These are phyloP conservation scores for Orchestia grillus DNA, from an alignment of 1,140 invertebrate species.

Conservation along the genomic window DNA sequence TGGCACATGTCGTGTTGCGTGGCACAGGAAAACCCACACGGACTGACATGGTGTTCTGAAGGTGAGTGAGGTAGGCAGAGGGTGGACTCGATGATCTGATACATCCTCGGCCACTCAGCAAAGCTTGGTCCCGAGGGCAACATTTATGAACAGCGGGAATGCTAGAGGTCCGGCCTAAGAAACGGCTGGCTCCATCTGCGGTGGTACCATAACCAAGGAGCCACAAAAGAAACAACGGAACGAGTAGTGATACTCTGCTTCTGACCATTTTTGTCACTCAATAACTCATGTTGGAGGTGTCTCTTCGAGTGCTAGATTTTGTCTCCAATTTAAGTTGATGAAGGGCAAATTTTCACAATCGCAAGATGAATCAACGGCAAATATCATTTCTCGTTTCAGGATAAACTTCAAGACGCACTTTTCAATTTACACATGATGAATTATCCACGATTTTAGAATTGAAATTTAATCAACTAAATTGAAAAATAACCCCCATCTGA, in stretches of 20 bases:
- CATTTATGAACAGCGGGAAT: slow-evolving; percentile 59
- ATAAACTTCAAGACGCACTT: not conserved
- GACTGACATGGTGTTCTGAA: slow-evolving; percentile 60
- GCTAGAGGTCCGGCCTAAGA: not conserved
- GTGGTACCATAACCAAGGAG: not conserved
- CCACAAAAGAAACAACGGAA: not conserved
- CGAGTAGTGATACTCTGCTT: slow-evolving; percentile 41
- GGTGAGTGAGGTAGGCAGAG: slow-evolving; percentile 62
- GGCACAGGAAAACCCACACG: slow-evolving; percentile 58
- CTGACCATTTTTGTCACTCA: slow-evolving; percentile 50
- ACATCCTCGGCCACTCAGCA: slow-evolving; percentile 57
- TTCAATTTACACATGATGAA: slow-evolving; percentile 39
- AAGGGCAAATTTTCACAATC: not conserved
- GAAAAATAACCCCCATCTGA: not conserved
- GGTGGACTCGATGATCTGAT: not conserved
- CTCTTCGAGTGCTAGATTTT: slow-evolving; percentile 1
- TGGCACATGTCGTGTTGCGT: slow-evolving; percentile 57
- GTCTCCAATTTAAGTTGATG: not conserved
- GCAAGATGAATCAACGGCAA: not conserved
- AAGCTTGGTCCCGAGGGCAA: slow-evolving; percentile 57
- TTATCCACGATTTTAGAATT: not conserved
- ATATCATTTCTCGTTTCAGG: slow-evolving; percentile 14
- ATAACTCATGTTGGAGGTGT: slow-evolving; percentile 21
- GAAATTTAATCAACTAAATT: not conserved
- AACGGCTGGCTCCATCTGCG: slow-evolving; percentile 6